Evolutionary conservation across 2,797 vertebrate genomes (phyloP).

Genomic region (Diplodus sargus): DNA sequence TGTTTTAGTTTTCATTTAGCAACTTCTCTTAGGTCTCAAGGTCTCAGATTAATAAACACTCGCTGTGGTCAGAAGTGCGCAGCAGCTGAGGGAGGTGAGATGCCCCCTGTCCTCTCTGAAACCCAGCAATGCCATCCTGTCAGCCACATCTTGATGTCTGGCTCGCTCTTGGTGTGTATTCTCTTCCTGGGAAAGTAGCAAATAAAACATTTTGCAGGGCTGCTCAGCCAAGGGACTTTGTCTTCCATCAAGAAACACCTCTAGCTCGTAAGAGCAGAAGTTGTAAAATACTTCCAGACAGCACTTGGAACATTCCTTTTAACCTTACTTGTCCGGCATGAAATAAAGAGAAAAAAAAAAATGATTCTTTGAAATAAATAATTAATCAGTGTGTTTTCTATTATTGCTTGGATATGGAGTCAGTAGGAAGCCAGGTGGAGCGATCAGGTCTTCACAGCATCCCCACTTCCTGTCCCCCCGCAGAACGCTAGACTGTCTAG

Average conservation of each 20-base stretch:
- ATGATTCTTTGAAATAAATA: slow-evolving; percentile 76
- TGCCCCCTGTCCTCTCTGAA: slow-evolving; percentile 72
- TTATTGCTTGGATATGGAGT: slow-evolving; percentile 81
- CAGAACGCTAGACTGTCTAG: slow-evolving; percentile 80
- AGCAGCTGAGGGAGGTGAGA: slow-evolving; percentile 77
- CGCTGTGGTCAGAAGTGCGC: slow-evolving; percentile 73
- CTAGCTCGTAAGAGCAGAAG: slow-evolving; percentile 73
- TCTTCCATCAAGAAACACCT: slow-evolving; percentile 84
- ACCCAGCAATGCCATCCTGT: slow-evolving; percentile 70
- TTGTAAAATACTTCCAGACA: slow-evolving; percentile 82
- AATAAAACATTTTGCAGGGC: slow-evolving; percentile 80
- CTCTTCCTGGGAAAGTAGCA: slow-evolving; percentile 80
- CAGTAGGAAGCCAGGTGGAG: slow-evolving; percentile 83
- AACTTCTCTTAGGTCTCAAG: slow-evolving; percentile 82
- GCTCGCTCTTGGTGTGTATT: slow-evolving; percentile 62
- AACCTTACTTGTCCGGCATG: slow-evolving; percentile 81
- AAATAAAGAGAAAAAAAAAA: slow-evolving; percentile 53
- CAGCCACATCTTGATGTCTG: slow-evolving; percentile 72
- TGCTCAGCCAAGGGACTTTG: slow-evolving; percentile 75
- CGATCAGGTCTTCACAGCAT: slow-evolving; percentile 82
- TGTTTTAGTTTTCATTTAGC: slow-evolving; percentile 63
- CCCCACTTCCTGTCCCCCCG: slow-evolving; percentile 80
- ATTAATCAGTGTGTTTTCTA: slow-evolving; percentile 79
- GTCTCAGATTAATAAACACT: slow-evolving; percentile 90
- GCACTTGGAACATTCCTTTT: slow-evolving; percentile 79